A percentile compares a stretch with the other conserved stretches of the same genome.
Evolutionary conservation across 1,140 invertebrate species (phyloP).

Genomic region (Drosophila truncata): DNA sequence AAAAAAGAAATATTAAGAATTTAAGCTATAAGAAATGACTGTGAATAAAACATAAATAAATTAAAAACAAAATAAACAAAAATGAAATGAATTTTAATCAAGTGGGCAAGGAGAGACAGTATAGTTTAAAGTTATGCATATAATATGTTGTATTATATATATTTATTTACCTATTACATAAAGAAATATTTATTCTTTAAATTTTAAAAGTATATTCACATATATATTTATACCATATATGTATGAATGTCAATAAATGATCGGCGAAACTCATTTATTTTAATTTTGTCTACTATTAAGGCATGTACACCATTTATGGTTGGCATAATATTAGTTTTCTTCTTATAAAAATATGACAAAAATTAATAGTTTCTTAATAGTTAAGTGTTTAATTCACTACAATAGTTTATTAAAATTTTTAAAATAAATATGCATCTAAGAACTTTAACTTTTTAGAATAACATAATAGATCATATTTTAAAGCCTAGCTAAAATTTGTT

Average conservation of each 20-base stretch:
- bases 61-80: slow-evolving; percentile 8
- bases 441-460: not conserved
- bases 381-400: not conserved
- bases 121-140: no score
- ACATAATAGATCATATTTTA: not conserved
- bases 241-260: not conserved
- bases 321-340: not conserved
- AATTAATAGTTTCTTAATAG: not conserved
- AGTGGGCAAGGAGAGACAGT: not conserved
- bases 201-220: not conserved
- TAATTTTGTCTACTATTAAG: not conserved
- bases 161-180: not conserved
- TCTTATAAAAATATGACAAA: not conserved
- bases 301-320: not conserved
- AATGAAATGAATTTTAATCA: not conserved
- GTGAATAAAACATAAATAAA: slow-evolving; percentile 38
- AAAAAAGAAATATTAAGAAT: not conserved
- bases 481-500: not conserved
- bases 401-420: not conserved
- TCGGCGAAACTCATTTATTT: not conserved
- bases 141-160: not conserved
- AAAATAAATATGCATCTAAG: not conserved
- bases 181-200: not conserved
- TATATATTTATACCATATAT: not conserved
- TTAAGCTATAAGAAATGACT: slow-evolving; percentile 40